A percentile compares a stretch with the other conserved stretches of the same genome.
These are phyloP conservation scores for Magallana angulata DNA, from an alignment of 1,140 invertebrate species.

Conservation along the genomic window DNA sequence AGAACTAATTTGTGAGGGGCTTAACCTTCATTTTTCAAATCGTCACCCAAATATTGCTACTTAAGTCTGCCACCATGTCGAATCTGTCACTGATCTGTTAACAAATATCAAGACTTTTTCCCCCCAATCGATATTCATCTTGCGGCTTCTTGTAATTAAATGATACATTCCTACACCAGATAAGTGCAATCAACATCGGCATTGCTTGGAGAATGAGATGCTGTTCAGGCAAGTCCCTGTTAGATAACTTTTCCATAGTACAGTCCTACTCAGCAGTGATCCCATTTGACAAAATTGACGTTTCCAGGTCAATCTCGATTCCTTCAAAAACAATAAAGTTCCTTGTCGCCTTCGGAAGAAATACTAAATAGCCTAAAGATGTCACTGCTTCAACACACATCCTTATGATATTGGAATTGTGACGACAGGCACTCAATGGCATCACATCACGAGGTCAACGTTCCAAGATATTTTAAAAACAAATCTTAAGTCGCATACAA, in stretches of 20 bases:
- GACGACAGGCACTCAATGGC: not conserved
- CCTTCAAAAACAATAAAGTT: constrained; percentile 37
- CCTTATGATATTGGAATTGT: constrained; percentile 16
- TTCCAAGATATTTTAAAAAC: not conserved
- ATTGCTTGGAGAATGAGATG: not conserved
- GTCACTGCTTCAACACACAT: not conserved
- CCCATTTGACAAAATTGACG: constrained; percentile 5
- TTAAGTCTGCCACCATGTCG: constrained; percentile 21
- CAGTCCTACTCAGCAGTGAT: not conserved
- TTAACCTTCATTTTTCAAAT: constrained; percentile 38
- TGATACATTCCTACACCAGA: constrained; percentile 18
- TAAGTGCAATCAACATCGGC: constrained; percentile 16
- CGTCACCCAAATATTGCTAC: constrained; percentile 37
- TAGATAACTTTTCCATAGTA: constrained; percentile 11
- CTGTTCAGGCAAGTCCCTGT: not conserved
- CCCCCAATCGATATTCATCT: constrained; percentile 10
- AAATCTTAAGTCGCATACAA: too few relatives aligned
- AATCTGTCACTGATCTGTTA: constrained; percentile 30
- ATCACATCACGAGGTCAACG: not conserved
- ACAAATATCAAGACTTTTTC: constrained; percentile 12
- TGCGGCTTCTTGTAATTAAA: constrained; percentile 37
- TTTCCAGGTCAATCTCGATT: constrained; percentile 25
- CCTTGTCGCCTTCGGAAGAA: not conserved
- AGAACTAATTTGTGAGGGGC: constrained; percentile 12
- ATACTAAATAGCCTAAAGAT: constrained; percentile 1